Evolutionary conservation across 2,888 invertebrate species (phyloP).

Genomic region (Nymphalis polychloros): DNA sequence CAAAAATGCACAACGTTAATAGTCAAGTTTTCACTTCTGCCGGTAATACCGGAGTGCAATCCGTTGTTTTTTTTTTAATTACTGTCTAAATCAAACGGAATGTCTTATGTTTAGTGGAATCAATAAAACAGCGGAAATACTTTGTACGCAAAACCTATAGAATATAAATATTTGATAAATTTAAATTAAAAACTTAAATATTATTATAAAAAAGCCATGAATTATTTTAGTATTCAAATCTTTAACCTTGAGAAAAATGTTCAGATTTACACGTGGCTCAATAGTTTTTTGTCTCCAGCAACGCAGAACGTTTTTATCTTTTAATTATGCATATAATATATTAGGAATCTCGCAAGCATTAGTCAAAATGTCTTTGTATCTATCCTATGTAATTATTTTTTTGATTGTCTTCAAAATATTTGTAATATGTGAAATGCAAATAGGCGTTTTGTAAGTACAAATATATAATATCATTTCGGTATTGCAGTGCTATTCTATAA

Average conservation of each 20-base stretch:
- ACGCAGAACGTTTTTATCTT: conserved; percentile 18
- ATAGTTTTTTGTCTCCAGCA: conserved; percentile 26
- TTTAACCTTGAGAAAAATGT: conserved; percentile 30
- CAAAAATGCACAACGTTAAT: too few species aligned
- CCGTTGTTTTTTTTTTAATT: too few species aligned
- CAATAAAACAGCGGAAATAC: not conserved
- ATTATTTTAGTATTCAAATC: conserved; percentile 21
- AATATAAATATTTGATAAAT: not conserved
- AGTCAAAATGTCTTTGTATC: not conserved
- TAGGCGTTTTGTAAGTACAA: too few species aligned
- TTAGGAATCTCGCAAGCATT: conserved; percentile 9
- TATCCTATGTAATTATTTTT: too few species aligned
- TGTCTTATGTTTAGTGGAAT: not conserved
- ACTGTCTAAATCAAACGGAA: not conserved
- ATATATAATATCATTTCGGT: too few species aligned
- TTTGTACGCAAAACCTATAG: not conserved
- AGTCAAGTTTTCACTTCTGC: too few species aligned
- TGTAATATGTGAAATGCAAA: too few species aligned
- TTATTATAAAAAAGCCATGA: conserved; percentile 9
- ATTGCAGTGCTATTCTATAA: too few species aligned
- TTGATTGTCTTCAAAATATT: too few species aligned
- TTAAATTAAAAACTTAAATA: conserved; percentile 19
- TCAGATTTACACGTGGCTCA: conserved; percentile 20
- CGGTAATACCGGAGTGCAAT: too few species aligned
- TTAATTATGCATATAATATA: conserved; percentile 11